Evolutionary conservation across 2,113 vertebrate species (phyloP).

Genomic region (Antigone vipio): DNA sequence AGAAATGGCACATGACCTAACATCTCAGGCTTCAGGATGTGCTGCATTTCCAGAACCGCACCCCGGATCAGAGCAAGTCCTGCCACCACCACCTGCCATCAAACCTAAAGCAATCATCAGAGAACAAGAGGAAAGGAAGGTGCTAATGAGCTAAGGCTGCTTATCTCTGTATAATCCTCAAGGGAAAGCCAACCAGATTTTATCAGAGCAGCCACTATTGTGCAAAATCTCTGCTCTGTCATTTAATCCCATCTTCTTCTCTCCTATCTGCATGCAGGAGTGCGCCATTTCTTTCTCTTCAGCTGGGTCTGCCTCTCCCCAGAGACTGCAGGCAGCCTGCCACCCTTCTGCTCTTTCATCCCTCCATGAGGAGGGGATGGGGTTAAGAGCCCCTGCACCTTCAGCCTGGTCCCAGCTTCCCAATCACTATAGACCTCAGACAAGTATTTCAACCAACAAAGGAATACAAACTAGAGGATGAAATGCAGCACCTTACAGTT

Average conservation of each 20-base stretch:
- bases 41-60: not conserved
- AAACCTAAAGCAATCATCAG: slow-evolving; percentile 19
- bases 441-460: not conserved
- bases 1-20: not conserved
- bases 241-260: slow-evolving; percentile 15
- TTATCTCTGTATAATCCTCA: slow-evolving; percentile 47
- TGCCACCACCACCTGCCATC: slow-evolving; percentile 13
- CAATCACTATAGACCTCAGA: not conserved
- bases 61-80: not conserved
- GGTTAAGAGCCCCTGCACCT: not conserved
- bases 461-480: not conserved
- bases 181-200: slow-evolving; percentile 41
- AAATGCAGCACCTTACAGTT: not conserved
- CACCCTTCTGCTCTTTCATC: not conserved
- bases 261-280: not conserved
- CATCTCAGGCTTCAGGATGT: not conserved
- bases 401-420: not conserved
- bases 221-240: not conserved
- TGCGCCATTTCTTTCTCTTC: not conserved
- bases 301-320: not conserved
- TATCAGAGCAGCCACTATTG: slow-evolving; percentile 31
- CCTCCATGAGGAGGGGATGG: not conserved
- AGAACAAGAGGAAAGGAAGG: slow-evolving; percentile 22
- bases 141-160: slow-evolving; percentile 57
- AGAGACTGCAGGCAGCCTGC: not conserved